Base-by-base conservation (phyloP, 2,797 vertebrate species). In the Chaenodraco wilsoni region DNA sequence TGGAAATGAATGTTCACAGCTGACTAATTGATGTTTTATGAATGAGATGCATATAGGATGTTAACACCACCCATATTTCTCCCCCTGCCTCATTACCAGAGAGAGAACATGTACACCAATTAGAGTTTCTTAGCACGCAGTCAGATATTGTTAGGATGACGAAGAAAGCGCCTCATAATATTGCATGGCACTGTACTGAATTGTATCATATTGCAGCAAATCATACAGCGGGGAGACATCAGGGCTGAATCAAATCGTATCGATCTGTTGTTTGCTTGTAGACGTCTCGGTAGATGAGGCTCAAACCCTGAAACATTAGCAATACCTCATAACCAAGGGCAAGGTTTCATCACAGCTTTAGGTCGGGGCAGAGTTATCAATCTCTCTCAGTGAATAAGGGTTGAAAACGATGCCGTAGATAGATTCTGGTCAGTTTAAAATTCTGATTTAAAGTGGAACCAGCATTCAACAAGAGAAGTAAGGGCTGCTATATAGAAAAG, bases 231-330 rank as follows among this genome's bases (percentile, higher is more conserved):
- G 71, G 40, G 56, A 78, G 72, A 74, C 59, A 73, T 69, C 57
- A 62, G 51, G 56, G 60, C 69, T 49, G 72, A 71, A 77, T 84
- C 76, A 78, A 78, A 79, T 75, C 10, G 3, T 65, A 86, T 87
- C 40, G 75, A 83, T 86, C 71, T 81, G 84, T 78, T 83, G 73
- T 78, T 78, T 82, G 65, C 72, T 79, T 76, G 77, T 61, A 81
- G 77, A 72, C 72, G 44, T 72, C 78, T 82, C 61, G 52, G 74
- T 51, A 54, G 72, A 81, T 76, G 65, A 76, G 65, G 52, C n/a
- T 1, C 61, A 50, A 58, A 49, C 50, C 37, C 61, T 50, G 49
- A 72, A 31, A 81, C 61, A 73, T 78, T 46, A 67, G 60, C 69
- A 65, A 70, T 74, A 60, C 69, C 58, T 82, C 73, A 71, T 59